Percentiles rank a stretch among this genome's conserved stretches.
Evolutionary conservation across 2,888 invertebrate genomes (phyloP).

Genomic region (Temnothorax ravouxi): DNA sequence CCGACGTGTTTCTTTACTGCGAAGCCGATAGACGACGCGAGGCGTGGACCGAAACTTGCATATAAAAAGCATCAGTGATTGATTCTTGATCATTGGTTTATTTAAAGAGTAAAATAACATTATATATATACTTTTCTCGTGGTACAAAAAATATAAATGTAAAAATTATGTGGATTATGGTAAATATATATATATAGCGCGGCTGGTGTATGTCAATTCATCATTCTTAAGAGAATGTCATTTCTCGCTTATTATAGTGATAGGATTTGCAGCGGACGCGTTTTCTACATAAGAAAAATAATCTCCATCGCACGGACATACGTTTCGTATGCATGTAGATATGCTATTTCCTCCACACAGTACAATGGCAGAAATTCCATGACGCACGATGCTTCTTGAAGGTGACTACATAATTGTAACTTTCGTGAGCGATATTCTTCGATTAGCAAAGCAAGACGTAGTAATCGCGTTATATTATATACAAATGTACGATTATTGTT

Average conservation of each 20-base stretch:
- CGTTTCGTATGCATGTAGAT: conserved; percentile 54
- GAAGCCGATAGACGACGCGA: conserved; percentile 28
- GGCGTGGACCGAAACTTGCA: not conserved
- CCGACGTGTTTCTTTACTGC: conserved; percentile 18
- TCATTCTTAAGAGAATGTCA: conserved; percentile 32
- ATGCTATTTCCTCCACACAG: conserved; percentile 68
- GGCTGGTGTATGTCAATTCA: conserved; percentile 31
- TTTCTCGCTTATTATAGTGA: conserved; percentile 57
- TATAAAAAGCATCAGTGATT: not conserved
- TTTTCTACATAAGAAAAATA: conserved; percentile 32
- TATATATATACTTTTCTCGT: no score
- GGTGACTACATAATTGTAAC: no score
- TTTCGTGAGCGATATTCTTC: no score
- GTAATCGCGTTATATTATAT: no score
- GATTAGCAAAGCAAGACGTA: no score
- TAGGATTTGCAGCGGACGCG: conserved; percentile 31
- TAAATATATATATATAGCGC: conserved; percentile 49
- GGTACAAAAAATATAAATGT: not conserved
- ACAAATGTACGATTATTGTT: no score
- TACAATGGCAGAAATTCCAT: conserved; percentile 71
- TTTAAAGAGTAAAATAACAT: not conserved
- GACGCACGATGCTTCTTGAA: conserved; percentile 64
- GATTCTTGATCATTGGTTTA: not conserved
- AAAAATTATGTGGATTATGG: not conserved
- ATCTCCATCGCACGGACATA: conserved; percentile 43